These are phyloP conservation scores for Cheilosia scutellata DNA, from an alignment of 2,888 invertebrate genomes.

Conservation along the genomic window DNA sequence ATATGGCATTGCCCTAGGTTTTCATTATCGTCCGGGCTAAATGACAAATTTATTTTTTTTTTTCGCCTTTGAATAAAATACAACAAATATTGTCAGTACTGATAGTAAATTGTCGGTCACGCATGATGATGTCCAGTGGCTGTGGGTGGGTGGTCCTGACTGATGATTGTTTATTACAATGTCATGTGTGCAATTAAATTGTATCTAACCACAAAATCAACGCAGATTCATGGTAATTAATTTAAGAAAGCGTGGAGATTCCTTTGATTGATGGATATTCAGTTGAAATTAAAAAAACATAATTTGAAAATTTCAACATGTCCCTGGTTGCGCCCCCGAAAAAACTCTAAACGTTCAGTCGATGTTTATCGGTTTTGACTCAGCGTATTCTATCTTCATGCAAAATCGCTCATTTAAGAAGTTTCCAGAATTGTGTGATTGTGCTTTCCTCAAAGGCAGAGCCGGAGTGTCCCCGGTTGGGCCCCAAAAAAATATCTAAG, in stretches of 20 bases:
- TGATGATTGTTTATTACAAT: constrained; percentile 45
- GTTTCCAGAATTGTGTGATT: no score
- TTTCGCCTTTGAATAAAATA: constrained; percentile 17
- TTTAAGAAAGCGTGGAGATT: constrained; percentile 8
- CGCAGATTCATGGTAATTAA: constrained; percentile 39
- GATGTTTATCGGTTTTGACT: no score
- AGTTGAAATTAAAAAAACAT: no score
- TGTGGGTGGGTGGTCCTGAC: constrained; percentile 7
- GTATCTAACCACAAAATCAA: constrained; percentile 53
- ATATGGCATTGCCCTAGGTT: neutral
- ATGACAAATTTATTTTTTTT: constrained; percentile 71
- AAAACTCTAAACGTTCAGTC: no score
- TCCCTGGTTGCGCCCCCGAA: no score
- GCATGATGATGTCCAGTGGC: constrained; percentile 65
- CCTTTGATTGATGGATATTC: neutral
- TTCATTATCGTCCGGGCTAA: constrained; percentile 58
- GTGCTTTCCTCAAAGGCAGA: no score
- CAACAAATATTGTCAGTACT: no score
- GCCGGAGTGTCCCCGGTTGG: no score
- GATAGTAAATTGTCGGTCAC: constrained; percentile 70
- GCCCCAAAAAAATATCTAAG: no score
- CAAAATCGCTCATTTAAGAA: no score
- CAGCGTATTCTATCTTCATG: no score
- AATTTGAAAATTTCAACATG: no score
- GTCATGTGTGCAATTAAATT: constrained; percentile 59